Base-by-base conservation (phyloP, 2,113 vertebrate species). In the Spea bombifrons region DNA sequence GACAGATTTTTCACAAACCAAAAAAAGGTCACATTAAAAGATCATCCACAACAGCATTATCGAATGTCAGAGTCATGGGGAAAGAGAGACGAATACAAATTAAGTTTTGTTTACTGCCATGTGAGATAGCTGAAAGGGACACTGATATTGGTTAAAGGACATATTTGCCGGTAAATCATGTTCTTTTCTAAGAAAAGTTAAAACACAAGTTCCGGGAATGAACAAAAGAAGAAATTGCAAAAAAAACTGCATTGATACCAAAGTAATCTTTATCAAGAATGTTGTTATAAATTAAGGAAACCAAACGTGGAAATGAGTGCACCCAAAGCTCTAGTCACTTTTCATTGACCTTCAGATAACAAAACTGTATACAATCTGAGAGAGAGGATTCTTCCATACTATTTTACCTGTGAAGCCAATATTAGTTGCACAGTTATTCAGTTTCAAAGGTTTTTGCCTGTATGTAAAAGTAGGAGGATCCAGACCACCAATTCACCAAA, bases 21-120 rank as follows among this genome's bases (percentile, higher is more conserved):
- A 72, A 59, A 30, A 73, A 80, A 80, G 50, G 77, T 73, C 64
- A 73, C 49, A 67, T 67, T 73, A 73, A 73, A 79, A 73, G 61
- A 72, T 30, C 50, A 67, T 16, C 64, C 50, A 50, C n/a, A 73
- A 17, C 63, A 80, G 52, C 9, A 53, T 61, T 57, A 73, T 7
- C n/a, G 13, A 45, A 46, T 72, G 59, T 63, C 50, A 66, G 44
- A 65, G 13, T 53, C n/a, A n/a, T 15, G 7, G 43, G 10, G 16
- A 12, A 48, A 72, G 47, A 53, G 8, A 66, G 43, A 53, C 0
- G 5, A n/a, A 4, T 47, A 65, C 43, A 79, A 55, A 79, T 47
- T 55, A 30, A 73, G 17, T n/a, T 48, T 1, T 3, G 43, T 46
- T n/a, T 76, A 45, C 30, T 16, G 7, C 64, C 15, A 3, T 16